A percentile compares a stretch with the other conserved stretches of the same genome.
These are phyloP conservation scores for Rambutsinella grinnellia DNA, from an alignment of 2,888 invertebrate species.

Conservation along the genomic window DNA sequence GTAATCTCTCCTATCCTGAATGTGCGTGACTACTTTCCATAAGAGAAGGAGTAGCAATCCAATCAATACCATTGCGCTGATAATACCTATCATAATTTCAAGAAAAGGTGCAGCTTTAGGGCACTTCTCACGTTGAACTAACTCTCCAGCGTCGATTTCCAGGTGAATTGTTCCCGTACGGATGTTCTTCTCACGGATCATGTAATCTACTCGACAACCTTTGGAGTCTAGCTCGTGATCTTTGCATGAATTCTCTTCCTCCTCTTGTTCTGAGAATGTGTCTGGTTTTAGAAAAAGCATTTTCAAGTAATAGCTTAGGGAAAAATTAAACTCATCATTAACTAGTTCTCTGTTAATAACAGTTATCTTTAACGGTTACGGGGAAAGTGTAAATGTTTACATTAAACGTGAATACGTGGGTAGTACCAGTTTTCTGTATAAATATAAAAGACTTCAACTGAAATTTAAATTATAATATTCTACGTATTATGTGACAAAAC, in stretches of 20 bases:
- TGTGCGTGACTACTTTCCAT: slow-evolving; percentile 43
- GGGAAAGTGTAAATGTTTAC: too few relatives aligned
- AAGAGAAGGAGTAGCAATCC: slow-evolving; percentile 31
- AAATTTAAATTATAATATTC: too few relatives aligned
- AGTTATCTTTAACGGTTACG: too few relatives aligned
- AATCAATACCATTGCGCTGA: slow-evolving; percentile 29
- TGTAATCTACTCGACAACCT: slow-evolving; percentile 24
- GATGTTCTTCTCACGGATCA: slow-evolving; percentile 16
- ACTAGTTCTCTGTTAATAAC: too few relatives aligned
- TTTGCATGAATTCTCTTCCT: slow-evolving; percentile 14
- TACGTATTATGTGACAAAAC: too few relatives aligned
- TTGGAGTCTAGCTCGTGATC: neutral
- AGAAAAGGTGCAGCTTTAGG: slow-evolving; percentile 16
- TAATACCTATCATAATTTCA: slow-evolving; percentile 16
- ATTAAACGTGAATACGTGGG: too few relatives aligned
- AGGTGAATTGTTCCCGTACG: neutral
- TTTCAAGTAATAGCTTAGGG: too few relatives aligned
- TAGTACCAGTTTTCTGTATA: too few relatives aligned
- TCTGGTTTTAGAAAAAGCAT: too few relatives aligned
- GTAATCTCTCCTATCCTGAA: slow-evolving; percentile 44
- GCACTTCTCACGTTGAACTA: slow-evolving; percentile 15
- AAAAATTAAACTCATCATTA: too few relatives aligned
- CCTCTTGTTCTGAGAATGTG: too few relatives aligned
- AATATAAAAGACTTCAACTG: too few relatives aligned
- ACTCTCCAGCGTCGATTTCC: slow-evolving; percentile 9